Evolutionary conservation across 2,797 vertebrate genomes (phyloP).

Genomic region (Muscicapa striata): DNA sequence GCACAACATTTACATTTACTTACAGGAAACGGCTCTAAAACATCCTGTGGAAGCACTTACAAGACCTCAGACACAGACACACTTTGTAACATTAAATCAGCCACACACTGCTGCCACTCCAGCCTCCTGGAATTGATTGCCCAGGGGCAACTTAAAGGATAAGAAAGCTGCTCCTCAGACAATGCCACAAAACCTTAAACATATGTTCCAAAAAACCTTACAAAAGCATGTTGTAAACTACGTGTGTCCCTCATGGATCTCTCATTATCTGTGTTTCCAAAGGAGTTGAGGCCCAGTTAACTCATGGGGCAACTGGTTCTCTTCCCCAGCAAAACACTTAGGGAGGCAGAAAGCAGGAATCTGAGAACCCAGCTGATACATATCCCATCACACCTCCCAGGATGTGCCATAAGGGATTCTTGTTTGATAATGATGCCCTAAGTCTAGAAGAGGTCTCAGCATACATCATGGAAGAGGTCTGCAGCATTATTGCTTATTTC

Average conservation of each 20-base stretch:
- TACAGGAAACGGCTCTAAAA: background rate
- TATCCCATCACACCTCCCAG: background rate
- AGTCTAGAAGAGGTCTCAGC: background rate
- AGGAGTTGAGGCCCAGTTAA: background rate
- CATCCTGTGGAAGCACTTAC: background rate
- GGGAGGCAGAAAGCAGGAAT: background rate
- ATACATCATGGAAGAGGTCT: background rate
- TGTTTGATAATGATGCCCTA: background rate
- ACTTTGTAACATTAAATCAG: background rate
- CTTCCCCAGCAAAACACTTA: background rate
- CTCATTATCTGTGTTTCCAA: background rate
- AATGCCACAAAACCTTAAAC: background rate
- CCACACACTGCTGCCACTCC: background rate
- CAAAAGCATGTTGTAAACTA: background rate
- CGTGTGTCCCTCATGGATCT: rapidly evolving
- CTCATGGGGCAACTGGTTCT: background rate
- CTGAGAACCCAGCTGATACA: background rate
- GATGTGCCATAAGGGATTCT: background rate
- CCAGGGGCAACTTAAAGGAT: background rate
- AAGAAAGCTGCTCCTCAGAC: background rate
- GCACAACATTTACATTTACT: background rate
- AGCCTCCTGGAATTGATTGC: background rate
- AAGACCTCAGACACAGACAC: background rate
- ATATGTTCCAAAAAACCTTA: background rate
- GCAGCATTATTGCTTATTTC: background rate